Evolutionary conservation across 2,113 vertebrate species (phyloP), one percentile per base, ranked within the genome.

Genomic region (Egretta garzetta): DNA sequence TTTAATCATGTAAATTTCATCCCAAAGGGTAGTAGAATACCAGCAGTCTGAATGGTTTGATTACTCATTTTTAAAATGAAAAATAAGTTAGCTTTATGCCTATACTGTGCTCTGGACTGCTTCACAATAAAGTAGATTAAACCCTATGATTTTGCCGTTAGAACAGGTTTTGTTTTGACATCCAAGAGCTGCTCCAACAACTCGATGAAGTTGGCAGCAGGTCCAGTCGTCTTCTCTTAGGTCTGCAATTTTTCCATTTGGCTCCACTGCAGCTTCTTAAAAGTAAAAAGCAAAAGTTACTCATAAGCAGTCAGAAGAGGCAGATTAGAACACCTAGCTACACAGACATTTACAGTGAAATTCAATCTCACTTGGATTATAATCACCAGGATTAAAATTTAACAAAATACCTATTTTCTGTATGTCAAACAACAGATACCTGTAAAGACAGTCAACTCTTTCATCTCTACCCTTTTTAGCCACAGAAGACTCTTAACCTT

Each of bases 161-260:
- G 45, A 93, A 94, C 66, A 95, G 86, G 86, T 76, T 95, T 95
- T 95, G 89, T 97, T 97, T 96, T 96, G 93, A 95, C 77, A 96
- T 91, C 58, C 76, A 94, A 88, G 94, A 91, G 70, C 93, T 89
- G 93, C 80, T 96, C 84, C 95, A 96, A 94, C 93, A 91, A 92
- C 77, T 75, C 12, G 0, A 91, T 90, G 43, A 94, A 95, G 70
- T 33, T 96, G 93, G 96, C 92, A 95, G 91, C 81, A 94, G 60
- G 77, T 94, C 68, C 94, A 94, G 62, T 47, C n/a, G 1, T 96
- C 91, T 90, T 87, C 88, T 88, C 82, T 73, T 80, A 80, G 89
- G 53, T 82, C 84, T 96, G 75, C 84, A 87, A 82, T 85, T 95
- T 96, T 94, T 95, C 94, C 80, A 91, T 66, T 85, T 96, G 66